phyloP scores from a whole-genome alignment of 2,888 invertebrate genomes.

The Mechanitis mazaeus region DNA sequence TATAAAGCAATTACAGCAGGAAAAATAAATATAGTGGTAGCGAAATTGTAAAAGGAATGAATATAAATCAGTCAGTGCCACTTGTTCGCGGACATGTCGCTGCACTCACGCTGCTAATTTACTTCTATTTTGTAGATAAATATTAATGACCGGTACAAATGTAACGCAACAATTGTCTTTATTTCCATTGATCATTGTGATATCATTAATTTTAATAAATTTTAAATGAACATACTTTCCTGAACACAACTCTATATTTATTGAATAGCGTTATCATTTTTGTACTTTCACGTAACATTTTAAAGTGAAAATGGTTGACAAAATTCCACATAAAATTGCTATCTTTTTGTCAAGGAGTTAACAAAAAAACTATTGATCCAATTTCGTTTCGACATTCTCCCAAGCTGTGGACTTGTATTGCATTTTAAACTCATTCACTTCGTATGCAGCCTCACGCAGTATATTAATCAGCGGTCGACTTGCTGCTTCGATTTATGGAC shows the following conservation, averaged over 20 bases:
- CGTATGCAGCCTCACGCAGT: constrained; percentile 26
- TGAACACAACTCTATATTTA: neutral
- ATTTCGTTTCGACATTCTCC: constrained; percentile 11
- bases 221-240: neutral
- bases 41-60: constrained; percentile 20
- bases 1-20: constrained; percentile 2
- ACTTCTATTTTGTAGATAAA: constrained; percentile 26
- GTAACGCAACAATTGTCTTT: constrained; percentile 6
- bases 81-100: constrained; percentile 27
- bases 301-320: neutral
- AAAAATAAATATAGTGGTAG: constrained; percentile 7
- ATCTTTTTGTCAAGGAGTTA: neutral
- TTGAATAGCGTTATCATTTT: neutral
- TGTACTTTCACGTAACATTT: no score
- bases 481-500: constrained; percentile 19
- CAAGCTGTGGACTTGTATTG: constrained; percentile 2
- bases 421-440: constrained; percentile 22
- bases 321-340: constrained; percentile 1
- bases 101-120: constrained; percentile 27
- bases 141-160: constrained; percentile 19
- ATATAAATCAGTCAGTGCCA: constrained; percentile 28
- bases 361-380: constrained; percentile 2
- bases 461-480: constrained; percentile 27
- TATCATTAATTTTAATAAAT: constrained; percentile 1
- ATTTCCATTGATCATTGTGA: constrained; percentile 5